Percentiles rank a stretch among this genome's conserved stretches.
phyloP scores from a whole-genome alignment of 2,888 invertebrate genomes.

The Agriopis aurantiaria region DNA sequence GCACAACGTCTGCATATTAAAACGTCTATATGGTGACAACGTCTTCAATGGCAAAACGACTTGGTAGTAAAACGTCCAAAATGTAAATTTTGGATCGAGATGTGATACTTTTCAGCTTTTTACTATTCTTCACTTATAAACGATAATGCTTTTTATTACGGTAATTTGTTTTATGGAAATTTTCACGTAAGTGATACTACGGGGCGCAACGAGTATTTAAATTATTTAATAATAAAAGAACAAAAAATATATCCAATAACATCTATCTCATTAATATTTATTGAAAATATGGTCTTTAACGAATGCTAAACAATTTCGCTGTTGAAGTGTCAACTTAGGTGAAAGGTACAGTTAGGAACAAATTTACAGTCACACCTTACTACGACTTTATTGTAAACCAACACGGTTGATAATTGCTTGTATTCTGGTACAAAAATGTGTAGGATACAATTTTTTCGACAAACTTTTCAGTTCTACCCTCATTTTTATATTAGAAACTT shows the following conservation, averaged over 20 bases:
- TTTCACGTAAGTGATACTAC: too few relatives aligned
- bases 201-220: background rate
- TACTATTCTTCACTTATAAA: too few relatives aligned
- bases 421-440: background rate
- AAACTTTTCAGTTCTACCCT: constrained; percentile 28
- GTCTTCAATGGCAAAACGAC: too few relatives aligned
- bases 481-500: constrained; percentile 6
- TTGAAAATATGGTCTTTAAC: constrained; percentile 58
- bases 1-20: too few relatives aligned
- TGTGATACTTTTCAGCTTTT: too few relatives aligned
- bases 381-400: constrained; percentile 12
- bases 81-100: too few relatives aligned
- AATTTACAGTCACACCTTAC: constrained; percentile 12
- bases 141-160: too few relatives aligned
- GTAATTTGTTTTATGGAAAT: too few relatives aligned
- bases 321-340: constrained; percentile 59
- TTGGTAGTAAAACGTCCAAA: too few relatives aligned
- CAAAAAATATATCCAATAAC: constrained; percentile 44
- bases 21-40: too few relatives aligned
- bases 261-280: constrained; percentile 66
- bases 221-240: background rate
- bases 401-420: constrained; percentile 27
- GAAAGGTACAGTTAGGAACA: constrained; percentile 53
- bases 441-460: constrained; percentile 28
- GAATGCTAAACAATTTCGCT: constrained; percentile 63